Evolutionary conservation across 2,113 vertebrate genomes (phyloP).

Genomic region (Aegotheles bennettii): DNA sequence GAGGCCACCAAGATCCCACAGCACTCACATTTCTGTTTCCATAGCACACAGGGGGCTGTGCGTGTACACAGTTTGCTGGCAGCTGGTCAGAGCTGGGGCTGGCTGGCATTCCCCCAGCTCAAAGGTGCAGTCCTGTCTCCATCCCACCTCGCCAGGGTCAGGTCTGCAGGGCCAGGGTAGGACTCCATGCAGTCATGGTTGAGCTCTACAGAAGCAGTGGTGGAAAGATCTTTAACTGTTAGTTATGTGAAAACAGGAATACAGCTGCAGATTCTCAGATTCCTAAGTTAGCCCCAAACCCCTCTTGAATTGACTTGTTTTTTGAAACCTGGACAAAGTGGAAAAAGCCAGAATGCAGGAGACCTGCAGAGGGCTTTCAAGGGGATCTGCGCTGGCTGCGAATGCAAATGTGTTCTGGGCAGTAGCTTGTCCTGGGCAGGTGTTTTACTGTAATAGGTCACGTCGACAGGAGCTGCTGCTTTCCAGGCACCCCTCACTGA

Average conservation of each 20-base stretch:
- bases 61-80: neutral
- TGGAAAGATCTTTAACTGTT: neutral
- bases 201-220: neutral
- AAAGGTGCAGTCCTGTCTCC: accelerated
- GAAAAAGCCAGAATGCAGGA: neutral
- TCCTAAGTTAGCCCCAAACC: neutral
- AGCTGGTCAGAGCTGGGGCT: neutral
- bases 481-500: neutral
- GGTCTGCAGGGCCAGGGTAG: neutral
- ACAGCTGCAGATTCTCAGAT: neutral
- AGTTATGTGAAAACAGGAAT: neutral
- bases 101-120: neutral
- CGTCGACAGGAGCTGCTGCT: neutral
- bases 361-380: neutral
- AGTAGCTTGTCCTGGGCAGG: neutral
- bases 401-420: neutral
- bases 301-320: neutral
- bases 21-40: neutral
- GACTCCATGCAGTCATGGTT: neutral
- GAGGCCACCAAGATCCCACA: neutral
- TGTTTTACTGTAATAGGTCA: neutral
- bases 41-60: accelerated
- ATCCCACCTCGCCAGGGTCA: accelerated
- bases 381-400: neutral
- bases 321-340: neutral